A percentile compares a stretch with the other conserved stretches of the same genome.
phyloP scores from a whole-genome alignment of 2,113 vertebrate species.

The Alces alces region DNA sequence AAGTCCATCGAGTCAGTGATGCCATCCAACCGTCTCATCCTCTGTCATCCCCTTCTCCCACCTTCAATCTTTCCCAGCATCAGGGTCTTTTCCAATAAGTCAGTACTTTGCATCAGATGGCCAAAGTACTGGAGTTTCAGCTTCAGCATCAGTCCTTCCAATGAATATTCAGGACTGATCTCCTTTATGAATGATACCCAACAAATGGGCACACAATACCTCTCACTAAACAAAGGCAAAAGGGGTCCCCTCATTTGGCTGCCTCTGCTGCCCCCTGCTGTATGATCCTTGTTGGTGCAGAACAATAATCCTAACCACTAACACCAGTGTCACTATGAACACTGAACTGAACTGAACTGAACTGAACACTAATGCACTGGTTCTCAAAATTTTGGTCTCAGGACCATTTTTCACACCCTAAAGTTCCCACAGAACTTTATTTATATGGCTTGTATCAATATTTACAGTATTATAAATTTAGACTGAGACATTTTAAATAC shows the following conservation, averaged over 20 bases:
- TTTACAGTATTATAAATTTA: background rate
- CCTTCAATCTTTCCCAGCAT: background rate
- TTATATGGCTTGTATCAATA: background rate
- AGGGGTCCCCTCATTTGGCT: background rate
- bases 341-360: background rate
- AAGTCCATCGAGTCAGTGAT: background rate
- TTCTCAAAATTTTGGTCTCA: background rate
- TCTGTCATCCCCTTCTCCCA: background rate
- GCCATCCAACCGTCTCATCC: background rate
- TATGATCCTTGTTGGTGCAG: background rate
- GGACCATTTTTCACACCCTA: background rate
- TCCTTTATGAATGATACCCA: background rate
- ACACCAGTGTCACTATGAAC: background rate
- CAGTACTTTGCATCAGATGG: background rate
- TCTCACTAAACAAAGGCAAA: background rate
- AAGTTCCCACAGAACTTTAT: background rate
- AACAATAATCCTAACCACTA: background rate
- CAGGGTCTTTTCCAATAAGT: too few relatives aligned
- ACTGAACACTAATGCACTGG: background rate
- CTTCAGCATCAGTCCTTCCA: background rate
- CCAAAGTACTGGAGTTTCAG: background rate
- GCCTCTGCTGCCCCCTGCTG: conserved; percentile 64
- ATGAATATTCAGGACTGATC: background rate
- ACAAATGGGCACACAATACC: accelerated
- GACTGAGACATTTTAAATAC: background rate